Conservation (phyloP, 2,888 invertebrate genomes). For the Phoronis australis region DNA sequence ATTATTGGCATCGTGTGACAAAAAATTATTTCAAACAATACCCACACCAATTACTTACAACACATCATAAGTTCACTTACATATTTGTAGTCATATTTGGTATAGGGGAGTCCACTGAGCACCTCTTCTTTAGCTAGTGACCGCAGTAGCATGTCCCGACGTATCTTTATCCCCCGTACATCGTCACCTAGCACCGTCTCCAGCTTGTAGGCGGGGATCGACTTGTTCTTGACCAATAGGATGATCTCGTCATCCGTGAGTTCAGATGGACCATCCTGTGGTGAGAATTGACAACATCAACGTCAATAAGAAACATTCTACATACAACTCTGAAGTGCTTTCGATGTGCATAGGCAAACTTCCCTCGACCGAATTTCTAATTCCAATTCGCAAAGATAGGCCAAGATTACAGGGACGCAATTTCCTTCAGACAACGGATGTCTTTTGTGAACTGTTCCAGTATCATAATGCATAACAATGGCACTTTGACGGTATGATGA, state of each 20-base stretch:
- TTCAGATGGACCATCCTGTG: slow-evolving; percentile 37
- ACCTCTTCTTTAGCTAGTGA: slow-evolving; percentile 15
- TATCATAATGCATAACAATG: no score
- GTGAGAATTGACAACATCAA: no score
- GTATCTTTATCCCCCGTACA: slow-evolving; percentile 76
- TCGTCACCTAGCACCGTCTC: slow-evolving; percentile 78
- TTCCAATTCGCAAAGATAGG: background rate
- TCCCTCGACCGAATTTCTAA: background rate
- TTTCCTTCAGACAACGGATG: no score
- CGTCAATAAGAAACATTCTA: no score
- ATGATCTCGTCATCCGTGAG: slow-evolving; percentile 81
- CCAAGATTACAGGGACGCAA: no score
- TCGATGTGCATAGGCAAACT: background rate
- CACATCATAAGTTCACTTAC: slow-evolving; percentile 51
- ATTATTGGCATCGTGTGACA: no score
- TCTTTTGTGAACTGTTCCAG: no score
- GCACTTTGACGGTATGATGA: no score
- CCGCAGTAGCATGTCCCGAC: slow-evolving; percentile 9
- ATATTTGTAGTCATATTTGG: slow-evolving; percentile 80
- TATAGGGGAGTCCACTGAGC: slow-evolving; percentile 68
- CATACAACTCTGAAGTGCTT: no score
- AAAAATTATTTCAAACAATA: no score
- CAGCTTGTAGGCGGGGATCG: slow-evolving; percentile 79
- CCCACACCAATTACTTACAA: no score
- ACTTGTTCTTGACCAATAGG: slow-evolving; percentile 71